phyloP scores from a whole-genome alignment of 2,888 invertebrate genomes.

The Carterocephalus palaemon region DNA sequence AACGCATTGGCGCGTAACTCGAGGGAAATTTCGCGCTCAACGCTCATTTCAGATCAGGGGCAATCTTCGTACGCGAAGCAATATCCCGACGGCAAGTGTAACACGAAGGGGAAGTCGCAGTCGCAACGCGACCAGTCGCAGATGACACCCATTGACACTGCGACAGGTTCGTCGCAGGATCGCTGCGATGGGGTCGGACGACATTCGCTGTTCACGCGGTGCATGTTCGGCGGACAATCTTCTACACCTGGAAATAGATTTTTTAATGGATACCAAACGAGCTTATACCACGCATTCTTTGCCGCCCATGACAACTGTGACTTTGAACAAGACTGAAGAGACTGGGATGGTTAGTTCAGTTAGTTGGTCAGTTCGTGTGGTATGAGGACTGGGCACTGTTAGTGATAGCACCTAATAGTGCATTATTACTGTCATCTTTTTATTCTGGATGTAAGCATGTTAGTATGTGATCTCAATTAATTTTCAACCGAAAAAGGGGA shows the following conservation, averaged over 20 bases:
- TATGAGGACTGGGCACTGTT: no score
- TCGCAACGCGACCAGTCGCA: conserved; percentile 69
- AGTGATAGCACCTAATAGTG: no score
- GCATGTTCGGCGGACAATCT: conserved; percentile 63
- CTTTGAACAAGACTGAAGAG: no score
- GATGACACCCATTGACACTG: conserved; percentile 59
- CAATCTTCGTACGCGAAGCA: conserved; percentile 68
- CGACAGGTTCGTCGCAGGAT: conserved; percentile 67
- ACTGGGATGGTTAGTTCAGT: no score
- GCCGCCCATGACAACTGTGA: no score
- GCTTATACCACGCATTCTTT: no score
- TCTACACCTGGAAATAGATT: conserved; percentile 49
- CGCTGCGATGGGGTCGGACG: conserved; percentile 61
- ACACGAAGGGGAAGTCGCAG: conserved; percentile 66
- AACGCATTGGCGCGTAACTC: conserved; percentile 1
- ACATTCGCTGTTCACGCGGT: conserved; percentile 63
- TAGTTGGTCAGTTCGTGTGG: no score
- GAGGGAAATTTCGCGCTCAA: background rate
- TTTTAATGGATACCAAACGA: no score
- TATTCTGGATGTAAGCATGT: no score
- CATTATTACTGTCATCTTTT: no score
- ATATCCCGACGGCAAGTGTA: conserved; percentile 61
- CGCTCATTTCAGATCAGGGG: conserved; percentile 38
- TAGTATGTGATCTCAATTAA: no score
- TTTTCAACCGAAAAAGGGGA: no score